phyloP scores from a whole-genome alignment of 2,797 vertebrate genomes.

The Lepus oiostolus region DNA sequence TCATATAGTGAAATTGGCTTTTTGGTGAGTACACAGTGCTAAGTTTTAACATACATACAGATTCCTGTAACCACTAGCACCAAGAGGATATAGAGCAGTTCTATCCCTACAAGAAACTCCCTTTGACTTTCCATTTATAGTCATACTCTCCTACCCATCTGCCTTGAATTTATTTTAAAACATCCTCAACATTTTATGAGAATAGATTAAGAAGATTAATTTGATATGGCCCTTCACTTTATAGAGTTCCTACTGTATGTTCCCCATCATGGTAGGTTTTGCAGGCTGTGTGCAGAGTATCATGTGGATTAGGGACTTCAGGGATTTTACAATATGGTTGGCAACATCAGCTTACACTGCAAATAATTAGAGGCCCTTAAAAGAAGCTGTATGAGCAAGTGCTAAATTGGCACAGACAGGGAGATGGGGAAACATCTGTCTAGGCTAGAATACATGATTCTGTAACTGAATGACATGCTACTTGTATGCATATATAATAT shows the following conservation, averaged over 20 bases:
- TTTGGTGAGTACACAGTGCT: not conserved
- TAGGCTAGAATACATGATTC: constrained; percentile 48
- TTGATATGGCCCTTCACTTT: constrained; percentile 48
- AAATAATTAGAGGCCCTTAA: constrained; percentile 50
- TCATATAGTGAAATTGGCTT: constrained; percentile 38
- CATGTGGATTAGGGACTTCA: not conserved
- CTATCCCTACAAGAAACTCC: not conserved
- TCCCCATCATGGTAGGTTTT: constrained; percentile 24
- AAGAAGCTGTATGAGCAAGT: constrained; percentile 58
- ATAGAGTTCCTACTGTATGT: not conserved
- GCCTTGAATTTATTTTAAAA: constrained; percentile 63
- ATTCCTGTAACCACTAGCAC: not conserved
- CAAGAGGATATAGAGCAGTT: not conserved
- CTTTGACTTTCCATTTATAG: not conserved
- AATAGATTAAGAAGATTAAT: constrained; percentile 51
- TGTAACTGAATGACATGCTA: constrained; percentile 52
- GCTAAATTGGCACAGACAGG: constrained; percentile 55
- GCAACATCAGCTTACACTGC: constrained; percentile 26
- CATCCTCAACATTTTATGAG: constrained; percentile 53
- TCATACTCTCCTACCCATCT: not conserved
- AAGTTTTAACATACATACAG: constrained; percentile 40
- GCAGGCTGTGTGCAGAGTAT: not conserved
- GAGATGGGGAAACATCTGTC: constrained; percentile 47
- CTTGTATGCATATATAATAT: not conserved
- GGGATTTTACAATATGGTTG: constrained; percentile 49